Conservation (phyloP, 2,113 vertebrate genomes). For the Zapornia atra region DNA sequence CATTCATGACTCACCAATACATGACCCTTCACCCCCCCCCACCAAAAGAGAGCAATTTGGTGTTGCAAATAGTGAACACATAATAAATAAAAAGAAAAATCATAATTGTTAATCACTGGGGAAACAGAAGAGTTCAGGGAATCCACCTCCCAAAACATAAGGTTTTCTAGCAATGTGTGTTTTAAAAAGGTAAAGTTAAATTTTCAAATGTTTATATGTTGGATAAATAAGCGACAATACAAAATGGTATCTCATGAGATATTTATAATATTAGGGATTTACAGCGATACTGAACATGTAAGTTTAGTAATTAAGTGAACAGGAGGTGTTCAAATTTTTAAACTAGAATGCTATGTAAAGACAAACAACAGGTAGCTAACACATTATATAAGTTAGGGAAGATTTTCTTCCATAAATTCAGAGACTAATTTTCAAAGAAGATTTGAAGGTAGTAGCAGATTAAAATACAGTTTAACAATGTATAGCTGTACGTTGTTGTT, state of each 20-base stretch:
- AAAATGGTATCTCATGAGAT: background rate
- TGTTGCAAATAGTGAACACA: background rate
- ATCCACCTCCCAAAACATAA: background rate
- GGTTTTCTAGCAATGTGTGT: background rate
- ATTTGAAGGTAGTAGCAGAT: background rate
- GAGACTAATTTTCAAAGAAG: background rate
- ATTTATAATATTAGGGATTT: background rate
- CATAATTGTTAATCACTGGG: background rate
- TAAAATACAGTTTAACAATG: background rate
- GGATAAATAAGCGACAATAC: background rate
- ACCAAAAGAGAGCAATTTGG: background rate
- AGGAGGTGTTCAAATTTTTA: background rate
- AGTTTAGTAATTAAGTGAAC: background rate
- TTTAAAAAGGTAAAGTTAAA: background rate
- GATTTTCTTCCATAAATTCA: background rate
- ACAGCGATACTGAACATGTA: background rate
- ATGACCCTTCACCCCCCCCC: background rate
- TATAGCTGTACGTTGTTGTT: background rate
- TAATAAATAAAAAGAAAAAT: background rate
- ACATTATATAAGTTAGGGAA: background rate
- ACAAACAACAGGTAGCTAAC: background rate
- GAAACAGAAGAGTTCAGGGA: background rate
- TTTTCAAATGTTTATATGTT: background rate
- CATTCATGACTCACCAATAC: background rate
- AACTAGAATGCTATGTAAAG: background rate